These are phyloP conservation scores for Carterocephalus palaemon DNA, from an alignment of 2,888 invertebrate genomes.

Conservation along the genomic window DNA sequence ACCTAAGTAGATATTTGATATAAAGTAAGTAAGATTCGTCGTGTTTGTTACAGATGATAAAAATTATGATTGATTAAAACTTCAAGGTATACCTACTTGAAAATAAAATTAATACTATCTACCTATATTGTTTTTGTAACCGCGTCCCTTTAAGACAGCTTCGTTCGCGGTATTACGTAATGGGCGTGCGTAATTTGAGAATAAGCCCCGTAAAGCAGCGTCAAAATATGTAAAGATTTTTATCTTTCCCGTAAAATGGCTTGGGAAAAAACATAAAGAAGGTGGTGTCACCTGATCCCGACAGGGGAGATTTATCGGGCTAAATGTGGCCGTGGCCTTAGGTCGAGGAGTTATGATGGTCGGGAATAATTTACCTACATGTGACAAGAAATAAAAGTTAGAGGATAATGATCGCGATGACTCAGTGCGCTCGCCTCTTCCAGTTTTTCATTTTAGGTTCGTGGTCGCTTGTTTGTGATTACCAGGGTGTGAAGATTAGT, in stretches of 20 bases:
- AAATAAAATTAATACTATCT: background rate
- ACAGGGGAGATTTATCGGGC: constrained; percentile 69
- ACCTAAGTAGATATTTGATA: too few relatives aligned
- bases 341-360: constrained; percentile 72
- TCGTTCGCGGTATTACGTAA: constrained; percentile 71
- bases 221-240: constrained; percentile 80
- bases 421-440: constrained; percentile 40
- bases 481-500: constrained; percentile 11
- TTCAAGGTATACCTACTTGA: background rate
- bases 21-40: too few relatives aligned
- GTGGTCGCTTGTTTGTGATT: constrained; percentile 15
- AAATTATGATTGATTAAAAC: too few relatives aligned
- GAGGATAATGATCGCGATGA: constrained; percentile 54
- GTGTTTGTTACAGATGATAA: too few relatives aligned
- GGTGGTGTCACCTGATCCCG: constrained; percentile 79
- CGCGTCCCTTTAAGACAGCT: constrained; percentile 47
- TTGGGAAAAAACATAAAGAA: constrained; percentile 81
- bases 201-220: constrained; percentile 72
- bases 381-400: constrained; percentile 61
- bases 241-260: constrained; percentile 79
- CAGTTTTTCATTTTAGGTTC: constrained; percentile 35
- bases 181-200: constrained; percentile 76
- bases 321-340: constrained; percentile 76
- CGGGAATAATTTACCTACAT: constrained; percentile 65
- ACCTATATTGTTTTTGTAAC: background rate